Percentiles rank a stretch among this genome's conserved stretches.
phyloP scores from a whole-genome alignment of 2,113 vertebrate species.

The Sturnus vulgaris region DNA sequence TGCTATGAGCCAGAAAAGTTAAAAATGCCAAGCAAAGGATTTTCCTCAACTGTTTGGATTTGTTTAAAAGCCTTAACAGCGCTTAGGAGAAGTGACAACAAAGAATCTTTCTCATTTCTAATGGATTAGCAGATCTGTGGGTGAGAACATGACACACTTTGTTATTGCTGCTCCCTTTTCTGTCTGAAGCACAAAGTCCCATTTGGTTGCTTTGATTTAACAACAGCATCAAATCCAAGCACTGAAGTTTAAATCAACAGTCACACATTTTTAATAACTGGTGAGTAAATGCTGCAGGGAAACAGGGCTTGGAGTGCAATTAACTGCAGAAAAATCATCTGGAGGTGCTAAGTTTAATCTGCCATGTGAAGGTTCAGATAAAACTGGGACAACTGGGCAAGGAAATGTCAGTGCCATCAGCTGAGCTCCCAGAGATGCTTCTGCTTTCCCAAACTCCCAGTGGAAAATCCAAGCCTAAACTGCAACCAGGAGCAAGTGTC shows the following conservation, averaged over 20 bases:
- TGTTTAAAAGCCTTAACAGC: not conserved
- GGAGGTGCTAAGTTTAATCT: not conserved
- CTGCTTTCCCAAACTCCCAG: not conserved
- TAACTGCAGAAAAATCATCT: not conserved
- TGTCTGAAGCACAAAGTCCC: not conserved
- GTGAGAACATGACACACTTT: not conserved
- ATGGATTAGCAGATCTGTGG: not conserved
- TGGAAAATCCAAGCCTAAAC: not conserved
- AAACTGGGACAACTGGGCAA: not conserved
- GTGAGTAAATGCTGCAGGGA: not conserved
- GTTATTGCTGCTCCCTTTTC: not conserved
- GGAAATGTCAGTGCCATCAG: not conserved
- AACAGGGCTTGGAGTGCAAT: not conserved
- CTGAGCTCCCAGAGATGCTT: not conserved
- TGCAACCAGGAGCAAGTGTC: not conserved
- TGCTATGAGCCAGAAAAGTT: not conserved
- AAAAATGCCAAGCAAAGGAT: not conserved
- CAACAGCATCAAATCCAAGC: not conserved
- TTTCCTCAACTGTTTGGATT: not conserved
- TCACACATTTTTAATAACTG: not conserved
- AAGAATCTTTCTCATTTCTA: not conserved
- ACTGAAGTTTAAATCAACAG: not conserved
- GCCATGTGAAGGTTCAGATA: not conserved
- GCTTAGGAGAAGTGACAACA: conserved; percentile 14
- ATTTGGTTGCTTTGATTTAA: not conserved